These are phyloP conservation scores for Pseudomyrmex concolor DNA, from an alignment of 1,140 invertebrate genomes.

Conservation along the genomic window DNA sequence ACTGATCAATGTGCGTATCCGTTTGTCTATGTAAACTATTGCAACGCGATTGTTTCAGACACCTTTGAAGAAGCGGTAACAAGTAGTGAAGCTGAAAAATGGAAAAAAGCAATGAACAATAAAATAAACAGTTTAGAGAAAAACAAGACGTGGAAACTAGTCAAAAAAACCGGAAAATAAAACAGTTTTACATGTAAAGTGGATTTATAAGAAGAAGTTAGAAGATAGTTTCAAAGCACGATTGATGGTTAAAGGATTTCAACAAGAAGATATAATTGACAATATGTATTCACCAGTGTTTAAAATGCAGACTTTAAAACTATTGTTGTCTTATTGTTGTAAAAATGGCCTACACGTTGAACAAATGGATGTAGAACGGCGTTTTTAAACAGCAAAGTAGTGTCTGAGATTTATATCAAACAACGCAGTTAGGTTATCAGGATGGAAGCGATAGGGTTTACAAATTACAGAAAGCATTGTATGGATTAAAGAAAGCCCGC, in stretches of 20 bases:
- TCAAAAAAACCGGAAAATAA: slow-evolving; percentile 11
- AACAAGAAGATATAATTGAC: not conserved
- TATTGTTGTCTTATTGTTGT: not conserved
- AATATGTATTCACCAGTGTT: slow-evolving; percentile 18
- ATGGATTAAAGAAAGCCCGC: slow-evolving; percentile 45
- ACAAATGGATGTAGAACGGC: not conserved
- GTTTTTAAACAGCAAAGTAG: slow-evolving; percentile 13
- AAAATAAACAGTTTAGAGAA: no score
- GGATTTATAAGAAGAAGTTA: slow-evolving; percentile 7
- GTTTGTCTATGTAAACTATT: no score
- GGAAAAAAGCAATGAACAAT: no score
- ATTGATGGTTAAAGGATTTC: not conserved
- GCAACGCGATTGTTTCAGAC: no score
- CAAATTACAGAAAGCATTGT: slow-evolving; percentile 15
- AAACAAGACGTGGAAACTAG: slow-evolving; percentile 19
- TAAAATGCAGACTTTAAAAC: slow-evolving; percentile 14
- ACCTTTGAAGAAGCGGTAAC: no score
- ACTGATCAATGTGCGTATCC: no score
- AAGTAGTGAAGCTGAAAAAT: no score
- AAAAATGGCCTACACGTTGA: not conserved
- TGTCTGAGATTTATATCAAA: slow-evolving; percentile 25
- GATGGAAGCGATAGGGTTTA: not conserved
- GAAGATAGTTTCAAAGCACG: not conserved
- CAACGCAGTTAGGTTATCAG: slow-evolving; percentile 6
- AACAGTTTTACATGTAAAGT: slow-evolving; percentile 24